Conservation (phyloP, 2,113 vertebrate genomes). For the Hyla sarda region DNA sequence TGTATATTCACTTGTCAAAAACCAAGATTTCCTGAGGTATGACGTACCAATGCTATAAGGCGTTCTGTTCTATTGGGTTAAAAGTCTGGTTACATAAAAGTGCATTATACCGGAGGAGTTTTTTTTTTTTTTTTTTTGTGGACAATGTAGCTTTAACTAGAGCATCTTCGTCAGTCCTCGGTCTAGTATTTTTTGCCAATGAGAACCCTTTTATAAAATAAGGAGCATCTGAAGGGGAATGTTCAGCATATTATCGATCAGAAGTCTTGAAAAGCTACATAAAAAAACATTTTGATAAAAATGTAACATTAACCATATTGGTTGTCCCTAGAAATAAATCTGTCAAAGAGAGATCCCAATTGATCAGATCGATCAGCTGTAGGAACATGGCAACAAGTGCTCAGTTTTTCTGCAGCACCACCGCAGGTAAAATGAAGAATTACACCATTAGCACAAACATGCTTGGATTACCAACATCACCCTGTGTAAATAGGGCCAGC, state of each 20-base stretch:
- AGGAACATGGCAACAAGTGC: not conserved
- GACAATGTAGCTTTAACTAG: not conserved
- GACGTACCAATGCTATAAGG: not conserved
- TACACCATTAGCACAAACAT: not conserved
- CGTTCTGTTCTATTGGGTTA: not conserved
- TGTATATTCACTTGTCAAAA: constrained; percentile 34
- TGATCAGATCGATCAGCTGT: not conserved
- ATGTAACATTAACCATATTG: no score
- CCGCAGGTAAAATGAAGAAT: not conserved
- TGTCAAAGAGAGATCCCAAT: not conserved
- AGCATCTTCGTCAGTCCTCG: not conserved
- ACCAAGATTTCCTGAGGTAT: not conserved
- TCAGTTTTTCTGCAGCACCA: not conserved
- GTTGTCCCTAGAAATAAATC: no score
- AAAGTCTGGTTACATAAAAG: not conserved
- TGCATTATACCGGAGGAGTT: not conserved
- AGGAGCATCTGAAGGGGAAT: no score
- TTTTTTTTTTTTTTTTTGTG: not conserved
- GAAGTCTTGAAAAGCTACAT: no score
- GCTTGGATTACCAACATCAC: no score
- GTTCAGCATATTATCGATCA: no score
- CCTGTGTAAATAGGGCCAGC: no score
- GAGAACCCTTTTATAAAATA: no score
- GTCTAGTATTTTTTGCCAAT: no score
- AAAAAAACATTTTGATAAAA: no score